These are phyloP conservation scores for Euglossa dilemma DNA, from an alignment of 1,140 invertebrate species.

Conservation along the genomic window DNA sequence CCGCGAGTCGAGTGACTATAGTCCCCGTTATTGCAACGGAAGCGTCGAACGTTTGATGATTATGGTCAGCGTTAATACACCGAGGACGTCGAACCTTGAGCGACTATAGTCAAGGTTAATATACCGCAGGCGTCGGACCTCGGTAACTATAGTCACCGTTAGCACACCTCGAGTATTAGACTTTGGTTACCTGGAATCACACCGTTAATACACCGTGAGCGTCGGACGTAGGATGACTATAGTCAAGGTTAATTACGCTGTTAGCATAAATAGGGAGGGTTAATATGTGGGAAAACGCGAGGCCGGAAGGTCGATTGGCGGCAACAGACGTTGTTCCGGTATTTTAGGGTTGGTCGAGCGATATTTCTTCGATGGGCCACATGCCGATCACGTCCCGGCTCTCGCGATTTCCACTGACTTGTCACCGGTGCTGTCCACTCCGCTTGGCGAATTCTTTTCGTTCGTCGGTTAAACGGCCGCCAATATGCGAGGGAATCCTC, in stretches of 20 bases:
- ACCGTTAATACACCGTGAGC: no score
- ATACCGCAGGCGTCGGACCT: no score
- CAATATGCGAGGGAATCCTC: not conserved
- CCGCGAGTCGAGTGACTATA: no score
- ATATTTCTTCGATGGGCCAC: conserved; percentile 64
- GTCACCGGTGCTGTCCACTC: conserved; percentile 32
- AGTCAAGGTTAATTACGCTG: no score
- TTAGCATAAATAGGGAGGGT: conserved; percentile 47
- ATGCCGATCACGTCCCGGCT: conserved; percentile 37
- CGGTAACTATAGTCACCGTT: no score
- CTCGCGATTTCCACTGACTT: conserved; percentile 17
- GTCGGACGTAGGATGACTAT: no score
- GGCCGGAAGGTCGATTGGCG: conserved; percentile 62
- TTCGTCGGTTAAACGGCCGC: not conserved
- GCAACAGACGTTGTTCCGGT: conserved; percentile 61
- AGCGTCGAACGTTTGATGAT: not conserved
- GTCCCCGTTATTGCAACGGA: not conserved
- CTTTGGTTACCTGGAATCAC: no score
- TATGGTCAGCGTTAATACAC: no score
- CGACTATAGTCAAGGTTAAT: no score
- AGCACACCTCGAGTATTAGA: no score
- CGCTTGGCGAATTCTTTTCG: not conserved
- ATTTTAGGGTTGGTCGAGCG: conserved; percentile 61
- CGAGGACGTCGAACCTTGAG: no score
- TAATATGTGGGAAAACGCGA: conserved; percentile 60